Evolutionary conservation across 2,113 vertebrate species (phyloP).

Genomic region (Platysternon megacephalum): DNA sequence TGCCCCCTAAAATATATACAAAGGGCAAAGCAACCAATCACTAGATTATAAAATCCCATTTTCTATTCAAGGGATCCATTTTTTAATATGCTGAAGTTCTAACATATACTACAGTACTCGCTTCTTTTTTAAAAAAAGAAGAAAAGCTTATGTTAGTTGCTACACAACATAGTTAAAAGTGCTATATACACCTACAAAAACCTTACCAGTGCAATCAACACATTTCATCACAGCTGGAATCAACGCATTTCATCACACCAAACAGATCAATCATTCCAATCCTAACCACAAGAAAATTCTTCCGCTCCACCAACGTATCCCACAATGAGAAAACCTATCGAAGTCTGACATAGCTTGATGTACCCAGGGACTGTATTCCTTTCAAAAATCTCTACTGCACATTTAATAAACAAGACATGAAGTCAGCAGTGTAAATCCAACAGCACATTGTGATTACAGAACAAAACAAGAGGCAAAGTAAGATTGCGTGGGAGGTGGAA

Average conservation of each 20-base stretch:
- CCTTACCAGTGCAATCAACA: conserved; percentile 19
- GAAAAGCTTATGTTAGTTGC: conserved; percentile 6
- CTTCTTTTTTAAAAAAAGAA: not conserved
- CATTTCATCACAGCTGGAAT: conserved; percentile 33
- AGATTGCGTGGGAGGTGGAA: conserved; percentile 51
- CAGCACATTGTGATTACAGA: conserved; percentile 29
- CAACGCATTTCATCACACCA: conserved; percentile 30
- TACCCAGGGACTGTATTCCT: conserved; percentile 10
- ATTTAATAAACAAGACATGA: conserved; percentile 30
- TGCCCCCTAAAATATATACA: not conserved
- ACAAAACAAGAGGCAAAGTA: conserved; percentile 32
- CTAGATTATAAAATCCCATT: conserved; percentile 19
- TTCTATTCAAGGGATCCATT: not conserved
- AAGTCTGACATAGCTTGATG: conserved; percentile 31
- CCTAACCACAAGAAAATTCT: conserved; percentile 14
- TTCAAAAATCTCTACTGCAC: conserved; percentile 30
- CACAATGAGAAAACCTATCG: conserved; percentile 2
- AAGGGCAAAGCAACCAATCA: not conserved
- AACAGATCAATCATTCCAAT: conserved; percentile 34
- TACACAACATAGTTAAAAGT: not conserved
- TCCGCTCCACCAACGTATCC: conserved; percentile 30
- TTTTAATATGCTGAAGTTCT: not conserved
- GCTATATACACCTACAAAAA: conserved; percentile 1
- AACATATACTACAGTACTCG: not conserved
- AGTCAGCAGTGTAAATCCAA: conserved; percentile 21